Evolutionary conservation across 2,113 vertebrate species (phyloP).

Genomic region (Dryoscopus gambensis): DNA sequence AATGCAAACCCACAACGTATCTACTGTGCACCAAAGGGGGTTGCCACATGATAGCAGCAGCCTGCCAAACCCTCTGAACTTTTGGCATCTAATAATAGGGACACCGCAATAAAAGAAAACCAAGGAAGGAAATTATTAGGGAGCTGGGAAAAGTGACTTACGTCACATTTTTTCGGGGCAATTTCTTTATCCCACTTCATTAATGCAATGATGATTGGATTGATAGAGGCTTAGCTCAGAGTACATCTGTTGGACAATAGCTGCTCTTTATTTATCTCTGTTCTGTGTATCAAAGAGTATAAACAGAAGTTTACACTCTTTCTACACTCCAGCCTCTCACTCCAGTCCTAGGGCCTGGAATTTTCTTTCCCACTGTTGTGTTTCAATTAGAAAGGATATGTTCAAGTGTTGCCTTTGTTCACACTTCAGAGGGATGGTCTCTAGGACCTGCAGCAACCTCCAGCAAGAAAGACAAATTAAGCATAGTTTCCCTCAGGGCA

Average conservation of each 20-base stretch:
- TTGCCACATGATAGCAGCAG: slow-evolving; percentile 44
- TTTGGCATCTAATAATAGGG: slow-evolving; percentile 34
- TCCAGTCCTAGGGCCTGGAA: not conserved
- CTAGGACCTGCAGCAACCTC: slow-evolving; percentile 3
- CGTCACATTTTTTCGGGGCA: not conserved
- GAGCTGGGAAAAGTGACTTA: slow-evolving; percentile 16
- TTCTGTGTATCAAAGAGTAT: not conserved
- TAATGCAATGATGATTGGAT: not conserved
- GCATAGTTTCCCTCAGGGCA: not conserved
- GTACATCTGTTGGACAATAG: slow-evolving; percentile 25
- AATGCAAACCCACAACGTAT: slow-evolving; percentile 48
- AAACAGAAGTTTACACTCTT: slow-evolving; percentile 20
- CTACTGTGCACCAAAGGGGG: not conserved
- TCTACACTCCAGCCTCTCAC: slow-evolving; percentile 36
- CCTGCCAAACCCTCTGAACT: slow-evolving; percentile 55
- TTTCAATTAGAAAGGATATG: slow-evolving; percentile 23
- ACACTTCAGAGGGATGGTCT: slow-evolving; percentile 7
- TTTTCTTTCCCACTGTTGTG: slow-evolving; percentile 40
- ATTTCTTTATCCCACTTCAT: slow-evolving; percentile 15
- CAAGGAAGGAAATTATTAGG: slow-evolving; percentile 47
- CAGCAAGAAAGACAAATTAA: slow-evolving; percentile 1
- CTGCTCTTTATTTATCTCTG: slow-evolving; percentile 21
- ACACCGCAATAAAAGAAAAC: slow-evolving; percentile 2
- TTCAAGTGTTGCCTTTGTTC: slow-evolving; percentile 38
- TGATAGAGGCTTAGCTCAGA: slow-evolving; percentile 12